These are phyloP conservation scores for Nyleta sp. DNA, from an alignment of 2,888 invertebrate species.

Conservation along the genomic window DNA sequence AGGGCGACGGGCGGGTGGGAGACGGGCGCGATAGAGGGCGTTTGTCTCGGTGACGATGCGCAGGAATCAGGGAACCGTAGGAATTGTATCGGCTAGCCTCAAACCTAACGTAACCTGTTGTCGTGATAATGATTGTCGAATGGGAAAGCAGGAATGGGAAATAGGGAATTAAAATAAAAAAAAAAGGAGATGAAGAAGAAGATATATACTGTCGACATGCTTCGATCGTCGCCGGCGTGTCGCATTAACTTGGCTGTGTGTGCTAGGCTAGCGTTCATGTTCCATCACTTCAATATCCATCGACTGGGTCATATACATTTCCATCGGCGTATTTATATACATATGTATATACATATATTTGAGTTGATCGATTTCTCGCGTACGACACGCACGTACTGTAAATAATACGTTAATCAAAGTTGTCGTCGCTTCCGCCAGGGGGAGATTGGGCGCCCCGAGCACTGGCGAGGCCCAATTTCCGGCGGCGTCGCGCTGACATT, in stretches of 20 bases:
- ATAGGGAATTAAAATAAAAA: neutral
- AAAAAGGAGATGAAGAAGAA: constrained; percentile 37
- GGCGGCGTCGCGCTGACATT: constrained; percentile 29
- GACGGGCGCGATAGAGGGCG: neutral
- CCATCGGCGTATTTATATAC: constrained; percentile 58
- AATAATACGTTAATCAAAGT: constrained; percentile 56
- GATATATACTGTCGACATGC: constrained; percentile 58
- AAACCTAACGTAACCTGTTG: constrained; percentile 65
- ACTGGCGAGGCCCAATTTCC: constrained; percentile 35
- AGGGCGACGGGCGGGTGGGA: neutral
- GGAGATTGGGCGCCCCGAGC: too few relatives aligned
- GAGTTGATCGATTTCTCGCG: constrained; percentile 6
- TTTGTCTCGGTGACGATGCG: constrained; percentile 71
- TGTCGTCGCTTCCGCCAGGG: constrained; percentile 44
- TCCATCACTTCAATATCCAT: constrained; percentile 73
- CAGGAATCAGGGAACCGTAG: constrained; percentile 76
- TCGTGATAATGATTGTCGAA: constrained; percentile 67
- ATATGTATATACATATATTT: constrained; percentile 47
- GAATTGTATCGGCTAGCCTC: constrained; percentile 79
- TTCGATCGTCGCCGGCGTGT: constrained; percentile 68
- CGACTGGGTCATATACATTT: constrained; percentile 69
- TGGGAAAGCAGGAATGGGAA: neutral
- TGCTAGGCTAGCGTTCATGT: constrained; percentile 79
- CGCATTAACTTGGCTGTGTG: constrained; percentile 81
- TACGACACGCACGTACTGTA: constrained; percentile 27